phyloP scores from a whole-genome alignment of 2,888 invertebrate genomes.

The Drosophila affinis region DNA sequence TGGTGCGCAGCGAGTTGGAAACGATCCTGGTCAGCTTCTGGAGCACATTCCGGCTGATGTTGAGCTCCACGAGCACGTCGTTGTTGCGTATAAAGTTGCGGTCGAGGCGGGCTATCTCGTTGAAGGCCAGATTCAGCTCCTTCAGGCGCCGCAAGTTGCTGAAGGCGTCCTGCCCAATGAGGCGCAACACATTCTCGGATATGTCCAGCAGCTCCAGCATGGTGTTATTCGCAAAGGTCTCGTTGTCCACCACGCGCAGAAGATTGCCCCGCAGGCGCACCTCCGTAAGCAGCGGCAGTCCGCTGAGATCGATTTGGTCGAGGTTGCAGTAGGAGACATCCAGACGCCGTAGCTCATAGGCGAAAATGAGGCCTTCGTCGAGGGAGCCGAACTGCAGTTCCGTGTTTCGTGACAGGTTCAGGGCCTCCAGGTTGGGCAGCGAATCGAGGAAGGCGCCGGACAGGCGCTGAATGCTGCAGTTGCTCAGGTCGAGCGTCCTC shows the following conservation, averaged over 20 bases:
- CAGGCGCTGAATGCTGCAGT: conserved; percentile 85
- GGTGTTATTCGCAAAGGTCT: conserved; percentile 86
- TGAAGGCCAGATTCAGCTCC: conserved; percentile 88
- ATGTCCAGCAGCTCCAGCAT: conserved; percentile 87
- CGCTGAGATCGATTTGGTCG: conserved; percentile 86
- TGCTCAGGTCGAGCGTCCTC: conserved; percentile 86
- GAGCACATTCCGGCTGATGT: conserved; percentile 88
- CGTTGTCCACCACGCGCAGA: conserved; percentile 85
- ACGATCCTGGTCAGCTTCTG: conserved; percentile 86
- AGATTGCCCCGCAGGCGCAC: conserved; percentile 87
- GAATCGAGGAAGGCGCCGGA: conserved; percentile 85
- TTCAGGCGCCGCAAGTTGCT: conserved; percentile 85
- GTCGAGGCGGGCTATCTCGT: conserved; percentile 87
- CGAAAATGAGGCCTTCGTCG: conserved; percentile 84
- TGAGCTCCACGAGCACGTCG: conserved; percentile 86
- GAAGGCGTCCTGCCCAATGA: conserved; percentile 87
- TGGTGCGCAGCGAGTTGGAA: conserved; percentile 85
- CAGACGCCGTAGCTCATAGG: conserved; percentile 85
- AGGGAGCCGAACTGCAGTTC: conserved; percentile 83
- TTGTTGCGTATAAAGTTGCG: conserved; percentile 86
- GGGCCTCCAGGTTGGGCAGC: conserved; percentile 86
- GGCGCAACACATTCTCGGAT: conserved; percentile 87
- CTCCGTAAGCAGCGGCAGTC: conserved; percentile 86
- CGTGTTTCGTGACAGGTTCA: conserved; percentile 87
- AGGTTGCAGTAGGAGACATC: conserved; percentile 87